A percentile compares a stretch with the other conserved stretches of the same genome.
Conservation (phyloP, 2,888 invertebrate species). For the Idaea dimidiata region DNA sequence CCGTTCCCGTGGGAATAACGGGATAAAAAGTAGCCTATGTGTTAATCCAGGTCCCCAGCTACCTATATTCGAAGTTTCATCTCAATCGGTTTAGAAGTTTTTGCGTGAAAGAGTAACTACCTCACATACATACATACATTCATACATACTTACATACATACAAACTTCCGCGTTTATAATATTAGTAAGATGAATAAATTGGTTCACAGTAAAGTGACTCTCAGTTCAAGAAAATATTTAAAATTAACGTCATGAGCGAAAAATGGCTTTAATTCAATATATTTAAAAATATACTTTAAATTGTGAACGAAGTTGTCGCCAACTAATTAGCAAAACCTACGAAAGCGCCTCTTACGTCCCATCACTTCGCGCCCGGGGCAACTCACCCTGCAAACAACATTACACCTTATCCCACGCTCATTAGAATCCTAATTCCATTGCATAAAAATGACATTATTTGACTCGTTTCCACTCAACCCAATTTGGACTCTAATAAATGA, state of each 20-base stretch:
- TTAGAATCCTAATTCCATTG: constrained; percentile 49
- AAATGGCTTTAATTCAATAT: constrained; percentile 8
- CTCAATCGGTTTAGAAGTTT: no score
- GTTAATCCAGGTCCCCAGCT: no score
- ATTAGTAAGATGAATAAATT: no score
- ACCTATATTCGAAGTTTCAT: no score
- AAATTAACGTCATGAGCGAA: neutral
- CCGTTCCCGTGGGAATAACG: no score
- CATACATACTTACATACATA: no score
- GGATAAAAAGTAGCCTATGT: no score
- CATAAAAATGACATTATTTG: constrained; percentile 37
- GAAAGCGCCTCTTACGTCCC: constrained; percentile 32
- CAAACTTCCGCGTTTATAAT: no score
- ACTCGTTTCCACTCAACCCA: constrained; percentile 14
- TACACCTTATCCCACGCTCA: constrained; percentile 33
- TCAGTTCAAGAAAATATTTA: neutral
- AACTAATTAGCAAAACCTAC: constrained; percentile 30
- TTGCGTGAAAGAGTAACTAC: no score
- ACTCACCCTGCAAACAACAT: constrained; percentile 36
- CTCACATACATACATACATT: no score
- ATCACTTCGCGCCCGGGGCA: constrained; percentile 52
- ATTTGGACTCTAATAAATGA: constrained; percentile 24
- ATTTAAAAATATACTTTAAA: constrained; percentile 17
- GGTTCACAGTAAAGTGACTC: neutral
- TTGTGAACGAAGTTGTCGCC: constrained; percentile 24